Evolutionary conservation across 2,113 vertebrate genomes (phyloP).

Genomic region (Tamias sibiricus): DNA sequence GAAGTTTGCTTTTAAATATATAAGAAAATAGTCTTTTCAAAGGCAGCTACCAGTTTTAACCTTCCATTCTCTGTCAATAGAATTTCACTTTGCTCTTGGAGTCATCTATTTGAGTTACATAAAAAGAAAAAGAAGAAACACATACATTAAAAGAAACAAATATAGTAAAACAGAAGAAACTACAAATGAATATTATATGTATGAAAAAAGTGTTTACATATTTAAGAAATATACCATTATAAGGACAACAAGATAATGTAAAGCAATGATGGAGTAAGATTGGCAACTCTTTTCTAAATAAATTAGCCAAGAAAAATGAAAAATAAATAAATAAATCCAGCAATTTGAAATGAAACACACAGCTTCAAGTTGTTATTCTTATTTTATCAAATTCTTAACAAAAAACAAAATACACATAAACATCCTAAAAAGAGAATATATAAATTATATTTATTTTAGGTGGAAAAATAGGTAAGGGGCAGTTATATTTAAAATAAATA

Average conservation of each 20-base stretch:
- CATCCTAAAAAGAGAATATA: background rate
- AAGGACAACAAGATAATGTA: background rate
- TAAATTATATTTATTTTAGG: too few relatives aligned
- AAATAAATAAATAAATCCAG: too few relatives aligned
- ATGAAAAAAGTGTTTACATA: background rate
- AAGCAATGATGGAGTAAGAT: too few relatives aligned
- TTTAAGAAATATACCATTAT: background rate
- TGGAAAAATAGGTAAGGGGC: too few relatives aligned
- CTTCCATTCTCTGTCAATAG: background rate
- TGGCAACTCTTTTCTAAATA: too few relatives aligned
- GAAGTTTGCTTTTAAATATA: background rate
- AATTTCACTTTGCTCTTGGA: background rate
- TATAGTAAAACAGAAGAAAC: background rate
- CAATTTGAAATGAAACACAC: background rate
- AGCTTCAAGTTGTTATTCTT: background rate
- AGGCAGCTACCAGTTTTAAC: background rate
- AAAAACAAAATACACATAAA: background rate
- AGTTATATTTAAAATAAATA: too few relatives aligned
- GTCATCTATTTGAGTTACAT: background rate
- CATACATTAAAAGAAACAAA: background rate
- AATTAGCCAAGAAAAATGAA: too few relatives aligned
- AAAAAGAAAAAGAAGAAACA: background rate
- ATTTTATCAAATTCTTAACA: background rate
- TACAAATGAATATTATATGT: background rate
- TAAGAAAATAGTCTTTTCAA: background rate